These are phyloP conservation scores for Channa striata DNA, from an alignment of 2,797 vertebrate species.

Conservation along the genomic window DNA sequence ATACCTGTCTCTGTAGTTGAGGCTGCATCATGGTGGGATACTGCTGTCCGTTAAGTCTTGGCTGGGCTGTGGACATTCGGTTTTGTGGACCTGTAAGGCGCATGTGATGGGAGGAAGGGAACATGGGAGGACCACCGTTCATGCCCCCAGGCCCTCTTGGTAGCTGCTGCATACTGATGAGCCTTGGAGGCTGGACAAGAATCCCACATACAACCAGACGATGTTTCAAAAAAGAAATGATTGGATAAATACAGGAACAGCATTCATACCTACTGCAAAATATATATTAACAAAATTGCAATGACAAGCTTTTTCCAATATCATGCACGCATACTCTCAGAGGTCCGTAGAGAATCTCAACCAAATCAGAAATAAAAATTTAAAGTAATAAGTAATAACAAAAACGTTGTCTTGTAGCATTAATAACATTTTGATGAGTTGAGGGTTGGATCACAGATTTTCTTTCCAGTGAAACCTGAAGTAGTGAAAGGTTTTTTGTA, in stretches of 20 bases:
- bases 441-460: neutral
- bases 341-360: neutral
- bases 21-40: conserved; percentile 98
- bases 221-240: neutral
- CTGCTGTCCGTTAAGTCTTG: conserved; percentile 93
- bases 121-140: conserved; percentile 92
- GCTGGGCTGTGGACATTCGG: conserved; percentile 90
- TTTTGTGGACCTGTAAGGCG: conserved; percentile 89
- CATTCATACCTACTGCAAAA: neutral
- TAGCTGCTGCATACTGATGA: conserved; percentile 98
- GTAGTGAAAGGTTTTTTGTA: conserved; percentile 48
- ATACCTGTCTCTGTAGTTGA: conserved; percentile 98
- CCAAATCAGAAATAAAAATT: neutral
- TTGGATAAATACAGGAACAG: neutral
- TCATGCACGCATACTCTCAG: no score
- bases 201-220: conserved; percentile 5
- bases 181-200: conserved; percentile 91
- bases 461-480: neutral
- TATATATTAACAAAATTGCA: no score
- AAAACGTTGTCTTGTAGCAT: neutral
- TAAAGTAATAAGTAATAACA: neutral
- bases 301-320: no score
- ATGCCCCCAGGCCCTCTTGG: conserved; percentile 91
- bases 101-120: conserved; percentile 93
- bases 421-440: neutral